Conservation (phyloP, 2,113 vertebrate species). For the Australoheros scitulus region DNA sequence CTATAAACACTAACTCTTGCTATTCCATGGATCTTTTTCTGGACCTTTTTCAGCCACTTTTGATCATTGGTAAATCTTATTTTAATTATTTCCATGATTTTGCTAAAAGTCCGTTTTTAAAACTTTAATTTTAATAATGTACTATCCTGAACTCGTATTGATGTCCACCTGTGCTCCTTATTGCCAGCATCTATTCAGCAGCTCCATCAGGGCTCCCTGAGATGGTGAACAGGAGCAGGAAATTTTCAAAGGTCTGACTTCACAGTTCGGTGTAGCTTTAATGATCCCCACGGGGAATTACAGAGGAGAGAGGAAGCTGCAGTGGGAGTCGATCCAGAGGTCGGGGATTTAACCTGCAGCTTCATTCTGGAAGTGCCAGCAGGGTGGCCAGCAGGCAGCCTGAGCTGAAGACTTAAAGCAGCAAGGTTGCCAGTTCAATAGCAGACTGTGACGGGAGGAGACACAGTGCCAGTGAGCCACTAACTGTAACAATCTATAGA, state of each 20-base stretch:
- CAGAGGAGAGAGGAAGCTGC: constrained; percentile 12
- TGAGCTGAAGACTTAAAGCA: not conserved
- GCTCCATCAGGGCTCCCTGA: constrained; percentile 12
- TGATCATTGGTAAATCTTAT: not conserved
- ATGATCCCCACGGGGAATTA: constrained; percentile 57
- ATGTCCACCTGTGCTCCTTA: constrained; percentile 35
- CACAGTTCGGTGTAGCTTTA: constrained; percentile 43
- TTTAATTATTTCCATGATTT: not conserved
- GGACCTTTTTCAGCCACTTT: not conserved
- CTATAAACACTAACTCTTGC: not conserved
- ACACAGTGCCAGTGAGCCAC: not conserved
- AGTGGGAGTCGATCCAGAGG: constrained; percentile 19
- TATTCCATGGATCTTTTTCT: too few species aligned
- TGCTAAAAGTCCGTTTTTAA: not conserved
- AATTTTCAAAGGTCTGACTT: constrained; percentile 35
- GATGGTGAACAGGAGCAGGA: not conserved
- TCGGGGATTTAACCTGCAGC: constrained; percentile 18
- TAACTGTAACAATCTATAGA: not conserved
- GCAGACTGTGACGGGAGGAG: not conserved
- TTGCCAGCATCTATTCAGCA: constrained; percentile 20
- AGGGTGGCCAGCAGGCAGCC: not conserved
- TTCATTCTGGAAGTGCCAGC: not conserved
- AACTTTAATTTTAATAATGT: constrained; percentile 3
- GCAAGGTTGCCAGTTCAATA: constrained; percentile 16
- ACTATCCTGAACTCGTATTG: not conserved